phyloP scores from a whole-genome alignment of 2,888 invertebrate genomes.

The Apoda limacodes region DNA sequence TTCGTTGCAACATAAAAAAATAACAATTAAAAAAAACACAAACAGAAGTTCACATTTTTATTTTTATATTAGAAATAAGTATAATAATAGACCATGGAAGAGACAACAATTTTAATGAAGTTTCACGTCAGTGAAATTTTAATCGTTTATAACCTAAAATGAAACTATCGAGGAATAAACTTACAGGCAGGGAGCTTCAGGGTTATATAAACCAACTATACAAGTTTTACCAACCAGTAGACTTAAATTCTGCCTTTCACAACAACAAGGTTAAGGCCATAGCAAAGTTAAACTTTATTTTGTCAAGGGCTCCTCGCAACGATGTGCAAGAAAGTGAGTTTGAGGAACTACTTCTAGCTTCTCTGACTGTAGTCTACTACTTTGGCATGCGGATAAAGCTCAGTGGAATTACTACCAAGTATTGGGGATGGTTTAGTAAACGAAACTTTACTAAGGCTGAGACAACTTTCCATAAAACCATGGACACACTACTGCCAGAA shows the following conservation, averaged over 20 bases:
- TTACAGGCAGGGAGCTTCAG: conserved; percentile 22
- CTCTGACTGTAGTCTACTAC: conserved; percentile 37
- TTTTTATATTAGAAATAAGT: no score
- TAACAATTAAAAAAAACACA: no score
- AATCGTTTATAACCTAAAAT: no score
- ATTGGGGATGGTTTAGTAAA: conserved; percentile 28
- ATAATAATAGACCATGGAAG: no score
- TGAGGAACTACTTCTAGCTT: conserved; percentile 31
- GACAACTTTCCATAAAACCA: conserved; percentile 32
- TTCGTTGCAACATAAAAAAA: no score
- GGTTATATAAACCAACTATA: conserved; percentile 28
- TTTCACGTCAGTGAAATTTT: no score
- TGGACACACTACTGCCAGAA: conserved; percentile 36
- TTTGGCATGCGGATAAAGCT: conserved; percentile 44
- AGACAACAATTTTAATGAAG: no score
- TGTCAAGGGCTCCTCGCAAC: conserved; percentile 22
- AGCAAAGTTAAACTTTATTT: conserved; percentile 27
- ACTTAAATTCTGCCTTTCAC: conserved; percentile 27
- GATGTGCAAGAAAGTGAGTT: conserved; percentile 30
- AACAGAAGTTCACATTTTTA: no score
- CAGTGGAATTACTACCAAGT: conserved; percentile 24
- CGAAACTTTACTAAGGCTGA: conserved; percentile 35
- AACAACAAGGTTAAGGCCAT: conserved; percentile 29
- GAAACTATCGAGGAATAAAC: no score
- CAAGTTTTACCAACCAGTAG: conserved; percentile 29